phyloP scores from a whole-genome alignment of 2,797 vertebrate species.

The Ctenopoma kingsleyae region DNA sequence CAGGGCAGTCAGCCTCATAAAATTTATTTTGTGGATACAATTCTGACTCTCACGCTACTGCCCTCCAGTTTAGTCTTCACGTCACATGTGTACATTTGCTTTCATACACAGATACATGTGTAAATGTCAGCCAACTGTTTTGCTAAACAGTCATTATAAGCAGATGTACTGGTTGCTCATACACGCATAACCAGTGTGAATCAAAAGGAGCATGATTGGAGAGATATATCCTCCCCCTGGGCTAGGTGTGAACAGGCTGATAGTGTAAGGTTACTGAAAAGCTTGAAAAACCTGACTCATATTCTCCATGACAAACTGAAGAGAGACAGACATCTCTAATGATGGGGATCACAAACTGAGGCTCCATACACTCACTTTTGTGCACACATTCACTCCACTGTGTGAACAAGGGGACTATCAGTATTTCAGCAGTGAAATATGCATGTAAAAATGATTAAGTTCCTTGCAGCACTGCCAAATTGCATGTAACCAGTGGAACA shows the following conservation, averaged over 20 bases:
- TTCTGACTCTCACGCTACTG: constrained; percentile 72
- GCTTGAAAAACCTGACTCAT: constrained; percentile 77
- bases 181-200: constrained; percentile 45
- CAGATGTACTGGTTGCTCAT: constrained; percentile 8
- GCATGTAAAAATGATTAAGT: constrained; percentile 80
- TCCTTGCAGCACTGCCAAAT: constrained; percentile 60
- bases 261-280: constrained; percentile 81
- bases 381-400: constrained; percentile 43
- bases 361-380: constrained; percentile 25
- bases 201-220: constrained; percentile 54
- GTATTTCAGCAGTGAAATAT: constrained; percentile 73
- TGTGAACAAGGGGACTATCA: constrained; percentile 69
- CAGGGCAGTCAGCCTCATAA: constrained; percentile 81
- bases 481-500: constrained; percentile 71
- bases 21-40: constrained; percentile 78
- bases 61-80: constrained; percentile 15
- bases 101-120: neutral
- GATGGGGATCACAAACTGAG: constrained; percentile 74
- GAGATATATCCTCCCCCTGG: constrained; percentile 70
- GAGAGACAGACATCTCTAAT: constrained; percentile 81
- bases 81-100: constrained; percentile 22
- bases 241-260: constrained; percentile 82
- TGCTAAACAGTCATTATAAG: constrained; percentile 2
- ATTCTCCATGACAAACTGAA: constrained; percentile 78
- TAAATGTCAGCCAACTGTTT: constrained; percentile 1